These are phyloP conservation scores for Eumacrocentrus americanus DNA, from an alignment of 2,888 invertebrate species.

Conservation along the genomic window DNA sequence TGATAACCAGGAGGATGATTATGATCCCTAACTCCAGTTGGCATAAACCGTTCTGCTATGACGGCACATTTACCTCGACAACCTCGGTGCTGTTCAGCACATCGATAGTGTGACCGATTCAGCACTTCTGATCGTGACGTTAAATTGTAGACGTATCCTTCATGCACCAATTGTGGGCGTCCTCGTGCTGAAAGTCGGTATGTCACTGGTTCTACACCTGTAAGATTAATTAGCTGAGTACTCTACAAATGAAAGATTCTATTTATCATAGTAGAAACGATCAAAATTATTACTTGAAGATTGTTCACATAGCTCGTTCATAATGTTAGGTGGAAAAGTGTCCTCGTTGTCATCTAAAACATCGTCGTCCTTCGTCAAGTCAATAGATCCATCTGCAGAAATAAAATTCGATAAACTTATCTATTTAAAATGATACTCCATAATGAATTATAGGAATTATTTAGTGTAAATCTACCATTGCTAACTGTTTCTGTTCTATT, in stretches of 20 bases:
- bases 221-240: slow-evolving; percentile 2
- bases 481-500: not conserved
- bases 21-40: slow-evolving; percentile 50
- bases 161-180: slow-evolving; percentile 48
- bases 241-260: not conserved
- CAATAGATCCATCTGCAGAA: slow-evolving; percentile 25
- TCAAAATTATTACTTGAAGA: not conserved
- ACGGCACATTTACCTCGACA: slow-evolving; percentile 52
- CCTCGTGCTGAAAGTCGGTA: slow-evolving; percentile 50
- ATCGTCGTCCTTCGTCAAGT: slow-evolving; percentile 27
- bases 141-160: slow-evolving; percentile 52
- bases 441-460: slow-evolving; percentile 7
- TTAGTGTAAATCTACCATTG: not conserved
- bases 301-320: not conserved
- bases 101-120: slow-evolving; percentile 50
- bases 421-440: too few relatives aligned
- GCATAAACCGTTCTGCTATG: slow-evolving; percentile 51
- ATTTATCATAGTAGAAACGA: not conserved
- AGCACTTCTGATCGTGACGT: slow-evolving; percentile 49
- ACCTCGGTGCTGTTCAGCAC: slow-evolving; percentile 52
- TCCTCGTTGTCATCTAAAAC: slow-evolving; percentile 17
- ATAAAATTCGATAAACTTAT: too few relatives aligned
- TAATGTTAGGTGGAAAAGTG: slow-evolving; percentile 6
- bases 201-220: slow-evolving; percentile 47
- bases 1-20: slow-evolving; percentile 52